These are phyloP conservation scores for Zootoca vivipara DNA, from an alignment of 2,113 vertebrate species.

Conservation along the genomic window DNA sequence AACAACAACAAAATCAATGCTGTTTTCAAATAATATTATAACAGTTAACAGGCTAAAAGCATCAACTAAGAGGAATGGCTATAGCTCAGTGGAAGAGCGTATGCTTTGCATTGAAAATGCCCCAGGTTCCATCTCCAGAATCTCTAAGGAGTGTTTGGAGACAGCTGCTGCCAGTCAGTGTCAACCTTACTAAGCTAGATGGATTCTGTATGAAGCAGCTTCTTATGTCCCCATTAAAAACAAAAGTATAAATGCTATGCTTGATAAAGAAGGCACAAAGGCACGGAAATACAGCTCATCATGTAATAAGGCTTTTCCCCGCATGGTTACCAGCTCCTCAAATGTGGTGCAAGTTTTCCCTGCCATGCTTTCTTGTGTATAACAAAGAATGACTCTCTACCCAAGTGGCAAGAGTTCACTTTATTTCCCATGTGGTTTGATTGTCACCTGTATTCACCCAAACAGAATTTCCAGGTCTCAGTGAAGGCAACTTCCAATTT, in stretches of 20 bases:
- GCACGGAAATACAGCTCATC: too few relatives aligned
- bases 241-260: not conserved
- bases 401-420: not conserved
- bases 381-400: too few relatives aligned
- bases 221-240: too few relatives aligned
- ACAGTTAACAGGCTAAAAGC: not conserved
- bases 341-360: not conserved
- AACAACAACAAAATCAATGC: not conserved
- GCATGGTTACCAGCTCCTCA: not conserved
- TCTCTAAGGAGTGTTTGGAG: not conserved
- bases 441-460: not conserved
- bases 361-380: too few relatives aligned
- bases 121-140: not conserved
- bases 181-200: not conserved
- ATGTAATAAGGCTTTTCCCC: too few relatives aligned
- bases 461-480: too few relatives aligned
- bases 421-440: not conserved
- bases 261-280: not conserved
- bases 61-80: not conserved
- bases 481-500: not conserved
- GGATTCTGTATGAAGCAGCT: too few relatives aligned
- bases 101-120: not conserved
- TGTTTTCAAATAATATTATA: not conserved
- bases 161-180: not conserved
- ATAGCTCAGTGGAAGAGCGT: not conserved